These are phyloP conservation scores for Pachymerium ferrugineum DNA, from an alignment of 2,888 invertebrate genomes.

Conservation along the genomic window DNA sequence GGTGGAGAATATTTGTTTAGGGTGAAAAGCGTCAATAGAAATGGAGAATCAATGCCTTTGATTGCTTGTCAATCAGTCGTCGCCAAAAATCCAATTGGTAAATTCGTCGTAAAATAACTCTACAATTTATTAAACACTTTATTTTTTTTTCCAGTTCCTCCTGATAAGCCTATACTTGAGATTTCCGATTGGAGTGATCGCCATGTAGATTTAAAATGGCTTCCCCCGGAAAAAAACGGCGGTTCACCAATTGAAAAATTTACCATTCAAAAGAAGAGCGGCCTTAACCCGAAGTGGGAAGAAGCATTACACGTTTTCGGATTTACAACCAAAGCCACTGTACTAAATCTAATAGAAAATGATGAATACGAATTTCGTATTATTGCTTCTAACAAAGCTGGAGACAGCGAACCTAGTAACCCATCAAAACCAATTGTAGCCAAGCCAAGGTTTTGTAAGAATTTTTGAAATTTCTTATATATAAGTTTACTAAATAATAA, in stretches of 20 bases:
- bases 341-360: constrained; percentile 80
- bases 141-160: constrained; percentile 46
- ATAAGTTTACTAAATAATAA: neutral
- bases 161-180: constrained; percentile 86
- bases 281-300: constrained; percentile 73
- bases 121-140: neutral
- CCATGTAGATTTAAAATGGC: constrained; percentile 94
- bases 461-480: constrained; percentile 46
- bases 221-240: constrained; percentile 83
- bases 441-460: constrained; percentile 81
- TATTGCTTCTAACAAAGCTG: constrained; percentile 84
- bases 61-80: constrained; percentile 77
- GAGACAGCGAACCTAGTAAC: constrained; percentile 80
- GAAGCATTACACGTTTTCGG: constrained; percentile 78
- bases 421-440: constrained; percentile 69
- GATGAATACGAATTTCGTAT: constrained; percentile 89
- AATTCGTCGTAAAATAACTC: neutral
- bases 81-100: constrained; percentile 96
- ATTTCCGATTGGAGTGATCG: constrained; percentile 84
- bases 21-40: constrained; percentile 91
- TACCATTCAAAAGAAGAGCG: constrained; percentile 78
- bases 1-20: constrained; percentile 97
- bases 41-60: constrained; percentile 92
- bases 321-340: constrained; percentile 66
- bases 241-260: constrained; percentile 84